Evolutionary conservation across 2,113 vertebrate species (phyloP), one percentile per base, ranked within the genome.

Genomic region (Thinocorus orbignyianus): DNA sequence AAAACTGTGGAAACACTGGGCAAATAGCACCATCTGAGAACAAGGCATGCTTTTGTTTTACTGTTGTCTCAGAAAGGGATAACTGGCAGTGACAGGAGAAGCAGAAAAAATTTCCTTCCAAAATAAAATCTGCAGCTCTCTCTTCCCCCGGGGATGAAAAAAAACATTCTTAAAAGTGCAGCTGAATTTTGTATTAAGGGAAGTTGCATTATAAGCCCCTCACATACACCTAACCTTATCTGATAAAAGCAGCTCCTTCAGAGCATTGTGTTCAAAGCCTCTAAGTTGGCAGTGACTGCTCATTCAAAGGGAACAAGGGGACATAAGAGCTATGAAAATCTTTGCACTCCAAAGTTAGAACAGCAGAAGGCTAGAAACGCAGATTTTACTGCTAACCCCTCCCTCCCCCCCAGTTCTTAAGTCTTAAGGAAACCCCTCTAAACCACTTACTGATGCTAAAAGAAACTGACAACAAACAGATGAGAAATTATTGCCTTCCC

Each of bases 61-160:
- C 58, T 96, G 52, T 58, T 81, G 41, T 76, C 81, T 91, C 82
- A 49, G 51, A 78, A 78, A 84, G 71, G 72, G 68, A 92, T 65
- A 86, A 86, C 64, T 92, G 88, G 73, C 94, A 92, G 76, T 2
- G 62, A 92, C 1, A 87, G 4, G 25, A 95, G 76, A 83, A 81
- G 85, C 84, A 90, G 85, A 65, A 90, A 60, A 77, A 39, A 5
- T 33, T 61, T 33, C 60, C 77, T 86, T 90, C 76, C 84, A 69
- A 92, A 90, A 92, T 65, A 80, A 80, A 91, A 92, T 69, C 84
- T 88, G 84, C 61, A 86, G 89, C 65, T 92, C 20, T 37, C 54
- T 78, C 57, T 76, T 77, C 24, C 39, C 66, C 37, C 31, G 4
- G 54, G 68, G 70, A 42, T 35, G 62, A 66, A 31, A 44, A 31